Percentiles rank a stretch among this genome's conserved stretches.
Conservation (phyloP, 2,113 vertebrate species). For the Sapayoa aenigma region DNA sequence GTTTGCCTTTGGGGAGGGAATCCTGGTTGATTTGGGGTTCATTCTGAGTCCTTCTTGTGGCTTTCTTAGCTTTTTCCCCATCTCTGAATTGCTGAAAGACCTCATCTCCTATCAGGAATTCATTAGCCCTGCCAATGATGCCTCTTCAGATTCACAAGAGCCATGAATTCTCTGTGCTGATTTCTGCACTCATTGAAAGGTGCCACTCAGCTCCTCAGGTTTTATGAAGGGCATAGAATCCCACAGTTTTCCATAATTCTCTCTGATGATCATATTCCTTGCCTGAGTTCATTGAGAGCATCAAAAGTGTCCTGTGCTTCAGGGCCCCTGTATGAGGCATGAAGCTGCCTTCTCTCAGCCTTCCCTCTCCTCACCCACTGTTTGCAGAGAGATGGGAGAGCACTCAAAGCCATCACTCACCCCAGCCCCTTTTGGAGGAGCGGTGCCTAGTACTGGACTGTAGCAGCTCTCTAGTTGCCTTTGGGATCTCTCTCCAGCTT, state of each 20-base stretch:
- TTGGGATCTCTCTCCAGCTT: neutral
- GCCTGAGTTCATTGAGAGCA: neutral
- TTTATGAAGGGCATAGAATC: neutral
- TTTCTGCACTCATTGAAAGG: neutral
- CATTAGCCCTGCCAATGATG: neutral
- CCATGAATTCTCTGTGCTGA: neutral
- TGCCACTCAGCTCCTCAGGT: neutral
- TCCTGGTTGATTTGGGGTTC: neutral
- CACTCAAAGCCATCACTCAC: neutral
- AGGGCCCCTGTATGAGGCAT: neutral
- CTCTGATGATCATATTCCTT: neutral
- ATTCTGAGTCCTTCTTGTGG: neutral
- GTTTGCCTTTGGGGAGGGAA: neutral
- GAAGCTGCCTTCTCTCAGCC: neutral
- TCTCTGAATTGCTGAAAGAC: neutral
- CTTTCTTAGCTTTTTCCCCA: neutral
- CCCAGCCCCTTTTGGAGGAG: neutral
- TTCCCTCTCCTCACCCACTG: neutral
- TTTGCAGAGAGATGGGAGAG: neutral
- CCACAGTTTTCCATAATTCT: neutral
- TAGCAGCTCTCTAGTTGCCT: neutral
- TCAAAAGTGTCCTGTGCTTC: neutral
- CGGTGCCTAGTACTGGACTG: neutral
- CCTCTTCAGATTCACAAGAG: neutral
- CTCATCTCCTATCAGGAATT: neutral